These are phyloP conservation scores for Clarias fuscus DNA, from an alignment of 2,797 vertebrate species.

Conservation along the genomic window DNA sequence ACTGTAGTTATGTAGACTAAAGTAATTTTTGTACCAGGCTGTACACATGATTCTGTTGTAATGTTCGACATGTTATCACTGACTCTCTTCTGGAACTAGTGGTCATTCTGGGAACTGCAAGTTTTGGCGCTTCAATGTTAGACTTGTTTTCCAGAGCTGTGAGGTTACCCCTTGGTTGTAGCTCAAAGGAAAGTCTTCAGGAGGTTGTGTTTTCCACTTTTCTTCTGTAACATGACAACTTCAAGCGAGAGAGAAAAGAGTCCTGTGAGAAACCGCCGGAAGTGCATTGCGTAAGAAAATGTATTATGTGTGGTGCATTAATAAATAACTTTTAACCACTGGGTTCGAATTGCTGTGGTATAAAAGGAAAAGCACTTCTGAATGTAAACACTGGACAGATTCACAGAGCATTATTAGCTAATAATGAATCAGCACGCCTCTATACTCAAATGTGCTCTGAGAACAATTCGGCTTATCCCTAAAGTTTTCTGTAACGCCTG, in stretches of 20 bases:
- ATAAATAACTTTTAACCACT: neutral
- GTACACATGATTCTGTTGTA: too few species aligned
- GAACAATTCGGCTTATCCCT: conserved; percentile 2
- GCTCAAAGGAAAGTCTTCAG: too few species aligned
- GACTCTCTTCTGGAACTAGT: too few species aligned
- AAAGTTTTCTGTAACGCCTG: conserved; percentile 4
- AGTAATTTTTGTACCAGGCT: too few species aligned
- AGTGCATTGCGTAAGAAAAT: too few species aligned
- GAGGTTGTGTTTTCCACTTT: neutral
- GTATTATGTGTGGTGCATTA: neutral
- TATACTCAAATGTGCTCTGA: neutral
- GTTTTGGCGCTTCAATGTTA: too few species aligned
- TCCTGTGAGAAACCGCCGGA: neutral
- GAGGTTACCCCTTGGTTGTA: too few species aligned
- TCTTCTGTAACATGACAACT: neutral
- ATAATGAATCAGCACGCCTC: conserved; percentile 12
- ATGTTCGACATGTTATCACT: too few species aligned
- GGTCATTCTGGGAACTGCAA: too few species aligned
- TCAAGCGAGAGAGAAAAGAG: neutral
- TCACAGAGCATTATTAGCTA: neutral
- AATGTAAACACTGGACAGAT: neutral
- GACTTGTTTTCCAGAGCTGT: too few species aligned
- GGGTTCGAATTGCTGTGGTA: neutral
- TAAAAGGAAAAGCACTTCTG: neutral
- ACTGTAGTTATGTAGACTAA: too few species aligned